phyloP scores from a whole-genome alignment of 2,888 invertebrate species.

The Zaprionus obscuricornis region DNA sequence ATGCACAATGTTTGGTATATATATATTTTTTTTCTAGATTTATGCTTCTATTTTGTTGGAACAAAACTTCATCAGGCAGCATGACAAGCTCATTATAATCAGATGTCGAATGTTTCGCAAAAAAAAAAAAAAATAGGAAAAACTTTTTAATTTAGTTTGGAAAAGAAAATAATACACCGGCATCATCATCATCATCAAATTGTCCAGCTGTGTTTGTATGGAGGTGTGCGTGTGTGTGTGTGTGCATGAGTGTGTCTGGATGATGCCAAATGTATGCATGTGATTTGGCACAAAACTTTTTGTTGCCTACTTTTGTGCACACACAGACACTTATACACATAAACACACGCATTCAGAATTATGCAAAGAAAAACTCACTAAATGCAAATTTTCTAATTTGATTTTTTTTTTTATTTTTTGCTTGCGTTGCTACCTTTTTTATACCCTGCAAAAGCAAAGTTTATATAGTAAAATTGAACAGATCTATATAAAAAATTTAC shows the following conservation, averaged over 20 bases:
- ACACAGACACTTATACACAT: conserved; percentile 25
- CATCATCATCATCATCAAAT: conserved; percentile 28
- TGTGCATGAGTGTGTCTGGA: too few species aligned
- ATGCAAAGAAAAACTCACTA: conserved; percentile 44
- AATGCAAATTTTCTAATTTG: conserved; percentile 75
- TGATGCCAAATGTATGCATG: conserved; percentile 56
- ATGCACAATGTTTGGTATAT: too few species aligned
- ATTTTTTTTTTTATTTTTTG: conserved; percentile 47
- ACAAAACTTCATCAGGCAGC: conserved; percentile 17
- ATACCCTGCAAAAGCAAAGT: conserved; percentile 21
- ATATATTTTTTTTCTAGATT: too few species aligned
- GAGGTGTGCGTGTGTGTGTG: not conserved
- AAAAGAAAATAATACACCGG: conserved; percentile 61
- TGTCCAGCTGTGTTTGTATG: conserved; percentile 1
- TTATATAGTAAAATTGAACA: not conserved
- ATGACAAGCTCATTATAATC: conserved; percentile 68
- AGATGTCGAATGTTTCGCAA: conserved; percentile 12
- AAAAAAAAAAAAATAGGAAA: conserved; percentile 4
- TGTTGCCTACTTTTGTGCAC: conserved; percentile 62
- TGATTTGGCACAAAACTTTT: conserved; percentile 59
- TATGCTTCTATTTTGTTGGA: too few species aligned
- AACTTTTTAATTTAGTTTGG: conserved; percentile 72
- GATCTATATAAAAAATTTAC: too few species aligned
- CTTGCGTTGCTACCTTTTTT: conserved; percentile 55
- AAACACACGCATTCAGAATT: conserved; percentile 7